These are phyloP conservation scores for Cyprinodon variegatus DNA, from an alignment of 2,113 vertebrate species.

Conservation along the genomic window DNA sequence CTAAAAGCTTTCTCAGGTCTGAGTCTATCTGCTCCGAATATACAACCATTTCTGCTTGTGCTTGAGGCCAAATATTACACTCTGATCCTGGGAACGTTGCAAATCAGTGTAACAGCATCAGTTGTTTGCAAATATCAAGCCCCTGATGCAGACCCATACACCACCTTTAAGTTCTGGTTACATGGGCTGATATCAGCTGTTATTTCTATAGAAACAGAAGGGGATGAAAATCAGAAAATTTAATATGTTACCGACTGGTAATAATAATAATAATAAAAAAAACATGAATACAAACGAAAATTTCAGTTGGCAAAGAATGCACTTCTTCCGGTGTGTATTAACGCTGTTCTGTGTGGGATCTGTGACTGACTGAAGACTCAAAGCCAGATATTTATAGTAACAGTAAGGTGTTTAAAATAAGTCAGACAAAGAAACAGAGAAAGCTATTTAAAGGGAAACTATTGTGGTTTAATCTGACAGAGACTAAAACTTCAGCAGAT, in stretches of 20 bases:
- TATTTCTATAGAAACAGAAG: neutral
- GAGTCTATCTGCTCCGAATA: slow-evolving; percentile 3
- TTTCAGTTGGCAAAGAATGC: neutral
- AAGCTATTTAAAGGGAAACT: no score
- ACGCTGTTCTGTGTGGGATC: neutral
- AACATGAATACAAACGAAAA: no score
- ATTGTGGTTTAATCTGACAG: no score
- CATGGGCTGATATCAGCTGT: neutral
- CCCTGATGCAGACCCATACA: neutral
- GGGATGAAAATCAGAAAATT: no score
- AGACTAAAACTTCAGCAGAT: no score
- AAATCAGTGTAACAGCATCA: neutral
- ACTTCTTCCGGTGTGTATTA: neutral
- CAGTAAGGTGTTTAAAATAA: neutral
- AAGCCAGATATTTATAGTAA: neutral
- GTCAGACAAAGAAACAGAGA: no score
- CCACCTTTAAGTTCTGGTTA: neutral
- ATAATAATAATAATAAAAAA: no score
- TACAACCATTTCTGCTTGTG: neutral
- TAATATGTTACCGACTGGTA: no score
- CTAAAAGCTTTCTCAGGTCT: slow-evolving; percentile 13
- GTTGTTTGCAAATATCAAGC: neutral
- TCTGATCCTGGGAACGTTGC: neutral
- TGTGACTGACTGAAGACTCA: neutral
- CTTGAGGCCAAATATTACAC: neutral